Conservation (phyloP, 1,140 invertebrate genomes). For the Drosophila mayri region DNA sequence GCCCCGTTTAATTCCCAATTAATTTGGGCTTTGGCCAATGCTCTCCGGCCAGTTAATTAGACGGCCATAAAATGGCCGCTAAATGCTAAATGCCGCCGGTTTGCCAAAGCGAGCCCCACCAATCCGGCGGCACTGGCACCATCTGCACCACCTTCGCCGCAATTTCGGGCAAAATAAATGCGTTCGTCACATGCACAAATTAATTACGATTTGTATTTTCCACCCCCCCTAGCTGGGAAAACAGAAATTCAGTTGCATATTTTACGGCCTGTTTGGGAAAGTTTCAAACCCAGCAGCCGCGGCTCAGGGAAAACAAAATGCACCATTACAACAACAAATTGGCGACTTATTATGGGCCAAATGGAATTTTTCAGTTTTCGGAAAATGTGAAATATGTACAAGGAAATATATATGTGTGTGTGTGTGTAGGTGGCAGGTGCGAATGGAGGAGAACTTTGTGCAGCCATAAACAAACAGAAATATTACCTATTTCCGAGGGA, state of each 20-base stretch:
- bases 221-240: constrained; percentile 1
- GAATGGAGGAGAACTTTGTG: constrained; percentile 26
- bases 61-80: constrained; percentile 48
- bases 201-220: constrained; percentile 46
- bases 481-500: neutral
- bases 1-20: constrained; percentile 73
- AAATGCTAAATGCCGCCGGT: constrained; percentile 38
- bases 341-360: constrained; percentile 30
- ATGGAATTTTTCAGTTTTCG: constrained; percentile 18
- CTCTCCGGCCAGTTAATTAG: constrained; percentile 55
- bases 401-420: neutral
- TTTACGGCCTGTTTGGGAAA: constrained; percentile 34
- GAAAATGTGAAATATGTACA: constrained; percentile 11
- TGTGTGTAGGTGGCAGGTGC: constrained; percentile 5
- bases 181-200: constrained; percentile 43
- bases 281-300: constrained; percentile 6
- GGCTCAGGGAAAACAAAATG: constrained; percentile 12
- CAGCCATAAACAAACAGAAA: constrained; percentile 30
- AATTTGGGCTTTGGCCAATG: constrained; percentile 71
- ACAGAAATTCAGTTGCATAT: constrained; percentile 41
- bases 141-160: constrained; percentile 16
- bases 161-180: constrained; percentile 43
- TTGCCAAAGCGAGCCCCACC: neutral
- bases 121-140: neutral
- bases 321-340: constrained; percentile 35